Evolutionary conservation across 1,140 invertebrate genomes (phyloP), one percentile per base, ranked within the genome.

Genomic region (Aphis gossypii): DNA sequence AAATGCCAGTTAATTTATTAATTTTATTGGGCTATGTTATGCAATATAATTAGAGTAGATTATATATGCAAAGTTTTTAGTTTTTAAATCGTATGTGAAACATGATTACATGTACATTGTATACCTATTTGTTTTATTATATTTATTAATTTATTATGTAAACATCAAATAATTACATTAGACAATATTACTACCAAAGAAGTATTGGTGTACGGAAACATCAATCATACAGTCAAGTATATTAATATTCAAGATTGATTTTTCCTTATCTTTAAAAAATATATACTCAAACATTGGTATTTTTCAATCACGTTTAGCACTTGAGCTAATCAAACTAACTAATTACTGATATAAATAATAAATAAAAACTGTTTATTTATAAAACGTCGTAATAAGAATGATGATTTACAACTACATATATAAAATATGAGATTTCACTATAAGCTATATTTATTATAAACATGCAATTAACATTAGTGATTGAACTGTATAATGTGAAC

Each of bases 301-400:
- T 21, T 83, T 83, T 41, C 82, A 83, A 38, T 83, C 82, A 41
- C 82, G 82, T 83, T 83, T n/a, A 76, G 30, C 60, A 76, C n/a
- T 76, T 35, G 60, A 76, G n/a, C 60, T 76, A 6, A 76, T 35
- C 30, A 76, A 76, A 76, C 60, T 18, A 76, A 76, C 30, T 18
- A 76, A 76, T 76, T 76, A 76, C 60, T 76, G 60, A 76, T 76
- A 76, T 76, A 76, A 18, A 76, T 76, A 18, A n/a, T n/a, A n/a
- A 76, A 5, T 76, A n/a, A 76, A 76, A 76, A n/a, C 30, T 3
- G 1, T n/a, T 76, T 76, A 30, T 76, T 76, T 76, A n/a, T 68
- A 76, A 76, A n/a, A 35, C 60, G 30, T 76, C 60, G 60, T 76
- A 76, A 76, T 76, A 76, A 76, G 30, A 11, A 20, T 18, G 60